Percentiles rank a stretch among this genome's conserved stretches.
These are phyloP conservation scores for Carassius gibelio DNA, from an alignment of 2,113 vertebrate genomes.

Conservation along the genomic window DNA sequence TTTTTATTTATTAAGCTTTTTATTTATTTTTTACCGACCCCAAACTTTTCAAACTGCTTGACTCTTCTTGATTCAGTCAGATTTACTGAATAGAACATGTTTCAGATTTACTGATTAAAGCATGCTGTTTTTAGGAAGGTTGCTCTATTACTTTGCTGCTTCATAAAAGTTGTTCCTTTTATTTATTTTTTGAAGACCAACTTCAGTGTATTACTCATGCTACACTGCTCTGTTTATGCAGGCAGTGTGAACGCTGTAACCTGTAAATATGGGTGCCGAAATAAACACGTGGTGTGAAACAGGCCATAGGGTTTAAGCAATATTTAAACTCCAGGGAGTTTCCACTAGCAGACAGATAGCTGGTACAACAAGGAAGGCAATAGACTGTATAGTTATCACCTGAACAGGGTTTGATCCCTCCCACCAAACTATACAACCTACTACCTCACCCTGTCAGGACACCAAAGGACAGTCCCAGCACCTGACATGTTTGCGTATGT, in stretches of 20 bases:
- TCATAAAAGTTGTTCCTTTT: too few relatives aligned
- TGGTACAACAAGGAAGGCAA: constrained; percentile 85
- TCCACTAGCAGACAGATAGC: background rate
- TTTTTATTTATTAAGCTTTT: too few relatives aligned
- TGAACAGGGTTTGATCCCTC: constrained; percentile 85
- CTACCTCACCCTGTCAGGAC: constrained; percentile 86
- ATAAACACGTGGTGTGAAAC: background rate
- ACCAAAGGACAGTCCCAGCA: constrained; percentile 53
- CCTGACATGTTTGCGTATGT: background rate
- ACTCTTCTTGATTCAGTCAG: too few relatives aligned
- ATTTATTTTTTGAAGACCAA: too few relatives aligned
- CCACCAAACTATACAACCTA: constrained; percentile 97
- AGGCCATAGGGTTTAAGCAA: constrained; percentile 38
- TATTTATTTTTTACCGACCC: too few relatives aligned
- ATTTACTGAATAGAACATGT: too few relatives aligned
- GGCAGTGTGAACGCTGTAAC: background rate
- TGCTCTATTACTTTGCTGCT: too few relatives aligned
- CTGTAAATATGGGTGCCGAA: background rate
- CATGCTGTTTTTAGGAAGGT: too few relatives aligned
- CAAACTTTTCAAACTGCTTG: too few relatives aligned
- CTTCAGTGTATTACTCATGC: background rate
- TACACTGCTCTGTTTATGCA: background rate
- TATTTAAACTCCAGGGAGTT: background rate
- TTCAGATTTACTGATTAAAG: too few relatives aligned
- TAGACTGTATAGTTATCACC: constrained; percentile 97